Conservation (phyloP, 2,797 vertebrate genomes). For the Meda fulgida region DNA sequence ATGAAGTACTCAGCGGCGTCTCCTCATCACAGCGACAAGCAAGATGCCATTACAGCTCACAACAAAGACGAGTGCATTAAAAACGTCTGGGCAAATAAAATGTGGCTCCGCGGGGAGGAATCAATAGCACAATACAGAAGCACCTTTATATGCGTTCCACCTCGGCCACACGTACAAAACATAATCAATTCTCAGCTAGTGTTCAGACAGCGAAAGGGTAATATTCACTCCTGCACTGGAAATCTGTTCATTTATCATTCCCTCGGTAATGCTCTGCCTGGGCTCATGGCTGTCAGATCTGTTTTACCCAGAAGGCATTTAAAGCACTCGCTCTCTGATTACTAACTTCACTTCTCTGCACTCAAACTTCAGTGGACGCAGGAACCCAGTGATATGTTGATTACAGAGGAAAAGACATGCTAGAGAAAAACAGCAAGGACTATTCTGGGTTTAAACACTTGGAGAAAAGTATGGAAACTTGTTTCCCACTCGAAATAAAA, state of each 20-base stretch:
- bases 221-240: slow-evolving; percentile 10
- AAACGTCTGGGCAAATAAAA: slow-evolving; percentile 54
- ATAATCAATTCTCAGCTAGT: slow-evolving; percentile 6
- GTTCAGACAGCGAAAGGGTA: not conserved
- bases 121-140: slow-evolving; percentile 63
- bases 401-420: not conserved
- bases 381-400: not conserved
- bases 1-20: slow-evolving; percentile 36
- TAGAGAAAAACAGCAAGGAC: not conserved
- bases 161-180: not conserved
- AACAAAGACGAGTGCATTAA: slow-evolving; percentile 20
- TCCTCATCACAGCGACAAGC: slow-evolving; percentile 23
- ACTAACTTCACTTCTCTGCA: slow-evolving; percentile 38
- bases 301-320: slow-evolving; percentile 55
- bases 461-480: too few relatives aligned
- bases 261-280: slow-evolving; percentile 41
- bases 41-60: slow-evolving; percentile 8
- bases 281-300: slow-evolving; percentile 64
- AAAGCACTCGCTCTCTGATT: slow-evolving; percentile 61
- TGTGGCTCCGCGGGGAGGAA: slow-evolving; percentile 25
- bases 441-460: not conserved
- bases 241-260: slow-evolving; percentile 44
- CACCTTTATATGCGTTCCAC: not conserved
- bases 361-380: slow-evolving; percentile 39
- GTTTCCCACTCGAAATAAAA: not conserved